Evolutionary conservation across 2,888 invertebrate genomes (phyloP), one percentile per base, ranked within the genome.

Genomic region (Apodemia hepburni): DNA sequence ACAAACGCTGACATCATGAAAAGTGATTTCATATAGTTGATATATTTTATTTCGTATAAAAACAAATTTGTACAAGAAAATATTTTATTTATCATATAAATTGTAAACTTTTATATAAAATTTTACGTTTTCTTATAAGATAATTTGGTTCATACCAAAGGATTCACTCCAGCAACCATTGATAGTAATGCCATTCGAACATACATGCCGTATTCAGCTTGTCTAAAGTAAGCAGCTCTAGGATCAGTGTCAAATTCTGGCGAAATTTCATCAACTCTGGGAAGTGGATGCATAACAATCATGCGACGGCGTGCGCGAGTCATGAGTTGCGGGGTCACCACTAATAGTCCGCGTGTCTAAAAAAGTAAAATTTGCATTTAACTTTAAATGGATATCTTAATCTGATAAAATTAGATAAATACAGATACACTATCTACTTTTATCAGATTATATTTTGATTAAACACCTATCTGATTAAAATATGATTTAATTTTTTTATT

Each of bases 151-250:
- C 73, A 86, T 61, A 77, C 75, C n/a, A 89, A 78, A 0, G 89
- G 91, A 66, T 90, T 90, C 12, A 86, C 84, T 61, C 97, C 97
- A 15, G 98, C 93, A 2, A 98, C 96, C 94, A 98, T 96, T 1
- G 98, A 96, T 18, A 99, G 91, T 2, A 99, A 90, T 0, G 99
- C 99, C 99, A 99, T 99, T 61, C 99, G 94, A 18, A 99, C 97
- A 79, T 97, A 99, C 96, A 99, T 97, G 68, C 99, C 99, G 79
- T 97, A 97, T 82, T 99, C 98, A 0, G 98, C 98, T 88, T 99
- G 99, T 22, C 99, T 93, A 93, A 99, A 99, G 87, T 99, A 99
- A 0, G 99, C 99, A 0, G 99, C 99, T 60, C 99, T 93, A 0
- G 98, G 98, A 87, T 99, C 99, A 0, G 95, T 95, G 87, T 99